phyloP scores from a whole-genome alignment of 2,888 invertebrate species.

The Pristionchus maxplancki region DNA sequence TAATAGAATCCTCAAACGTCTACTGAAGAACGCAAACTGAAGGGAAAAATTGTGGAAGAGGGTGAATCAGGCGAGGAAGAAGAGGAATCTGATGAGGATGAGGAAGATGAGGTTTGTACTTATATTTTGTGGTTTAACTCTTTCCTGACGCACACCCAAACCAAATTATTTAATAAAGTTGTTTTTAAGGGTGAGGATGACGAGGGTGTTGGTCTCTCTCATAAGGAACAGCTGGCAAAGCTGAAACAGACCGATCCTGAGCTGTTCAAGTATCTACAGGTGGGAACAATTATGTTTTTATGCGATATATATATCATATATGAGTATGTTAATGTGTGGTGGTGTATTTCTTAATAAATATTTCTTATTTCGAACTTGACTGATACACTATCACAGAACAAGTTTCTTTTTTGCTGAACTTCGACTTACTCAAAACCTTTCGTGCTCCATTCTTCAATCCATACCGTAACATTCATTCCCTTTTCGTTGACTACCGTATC shows the following conservation, averaged over 20 bases:
- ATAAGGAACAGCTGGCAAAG: constrained; percentile 42
- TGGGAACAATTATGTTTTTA: too few relatives aligned
- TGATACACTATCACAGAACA: too few relatives aligned
- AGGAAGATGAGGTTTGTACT: constrained; percentile 12
- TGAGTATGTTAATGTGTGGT: too few relatives aligned
- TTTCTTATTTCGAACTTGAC: neutral
- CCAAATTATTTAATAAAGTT: neutral
- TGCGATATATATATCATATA: too few relatives aligned
- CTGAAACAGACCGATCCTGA: constrained; percentile 67
- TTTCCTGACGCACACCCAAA: too few relatives aligned
- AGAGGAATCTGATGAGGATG: neutral
- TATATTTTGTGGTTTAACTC: neutral
- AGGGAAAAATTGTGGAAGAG: constrained; percentile 36
- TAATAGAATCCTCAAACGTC: constrained; percentile 18
- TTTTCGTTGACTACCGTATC: too few relatives aligned
- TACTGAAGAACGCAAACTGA: neutral
- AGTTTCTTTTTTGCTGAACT: too few relatives aligned
- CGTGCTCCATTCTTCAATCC: too few relatives aligned
- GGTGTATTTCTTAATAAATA: too few relatives aligned
- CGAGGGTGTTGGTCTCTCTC: constrained; percentile 25
- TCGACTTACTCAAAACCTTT: too few relatives aligned
- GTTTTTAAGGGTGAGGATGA: neutral
- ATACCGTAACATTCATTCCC: too few relatives aligned
- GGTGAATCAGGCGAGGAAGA: constrained; percentile 3
- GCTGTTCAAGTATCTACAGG: constrained; percentile 68